phyloP scores from a whole-genome alignment of 2,888 invertebrate genomes.

The Calephelis perditalis region DNA sequence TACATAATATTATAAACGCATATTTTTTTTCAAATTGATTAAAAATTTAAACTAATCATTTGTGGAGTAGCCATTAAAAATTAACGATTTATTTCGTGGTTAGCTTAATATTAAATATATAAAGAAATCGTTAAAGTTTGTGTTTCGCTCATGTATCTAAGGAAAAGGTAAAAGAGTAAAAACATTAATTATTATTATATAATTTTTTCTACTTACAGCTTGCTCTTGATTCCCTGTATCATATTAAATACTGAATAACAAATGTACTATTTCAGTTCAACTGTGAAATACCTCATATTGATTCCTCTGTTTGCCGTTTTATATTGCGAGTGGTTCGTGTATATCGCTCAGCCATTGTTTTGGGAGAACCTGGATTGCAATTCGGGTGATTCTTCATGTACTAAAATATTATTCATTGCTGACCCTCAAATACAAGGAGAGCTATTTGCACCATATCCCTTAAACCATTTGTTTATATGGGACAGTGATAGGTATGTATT shows the following conservation, averaged over 20 bases:
- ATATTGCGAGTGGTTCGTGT: constrained; percentile 79
- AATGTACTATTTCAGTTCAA: constrained; percentile 41
- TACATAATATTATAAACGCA: not conserved
- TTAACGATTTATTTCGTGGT: no score
- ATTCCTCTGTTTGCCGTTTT: constrained; percentile 46
- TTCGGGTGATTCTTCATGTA: constrained; percentile 64
- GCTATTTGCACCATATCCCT: constrained; percentile 81
- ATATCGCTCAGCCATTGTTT: constrained; percentile 53
- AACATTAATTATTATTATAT: constrained; percentile 15
- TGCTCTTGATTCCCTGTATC: not conserved
- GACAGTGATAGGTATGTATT: constrained; percentile 90
- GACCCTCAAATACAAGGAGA: constrained; percentile 96
- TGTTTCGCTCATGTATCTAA: constrained; percentile 19
- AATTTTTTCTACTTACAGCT: not conserved
- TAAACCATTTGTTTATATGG: constrained; percentile 86
- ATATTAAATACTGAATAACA: not conserved
- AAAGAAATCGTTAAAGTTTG: not conserved
- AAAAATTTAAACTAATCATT: not conserved
- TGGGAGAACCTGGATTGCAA: constrained; percentile 70
- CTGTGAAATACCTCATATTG: constrained; percentile 51
- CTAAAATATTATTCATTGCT: constrained; percentile 85
- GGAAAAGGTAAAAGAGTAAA: constrained; percentile 18
- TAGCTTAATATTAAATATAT: not conserved
- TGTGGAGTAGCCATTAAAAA: no score
- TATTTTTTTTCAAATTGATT: not conserved